Evolutionary conservation across 2,797 vertebrate genomes (phyloP), one percentile per base, ranked within the genome.

Genomic region (Hephaestus fuliginosus): DNA sequence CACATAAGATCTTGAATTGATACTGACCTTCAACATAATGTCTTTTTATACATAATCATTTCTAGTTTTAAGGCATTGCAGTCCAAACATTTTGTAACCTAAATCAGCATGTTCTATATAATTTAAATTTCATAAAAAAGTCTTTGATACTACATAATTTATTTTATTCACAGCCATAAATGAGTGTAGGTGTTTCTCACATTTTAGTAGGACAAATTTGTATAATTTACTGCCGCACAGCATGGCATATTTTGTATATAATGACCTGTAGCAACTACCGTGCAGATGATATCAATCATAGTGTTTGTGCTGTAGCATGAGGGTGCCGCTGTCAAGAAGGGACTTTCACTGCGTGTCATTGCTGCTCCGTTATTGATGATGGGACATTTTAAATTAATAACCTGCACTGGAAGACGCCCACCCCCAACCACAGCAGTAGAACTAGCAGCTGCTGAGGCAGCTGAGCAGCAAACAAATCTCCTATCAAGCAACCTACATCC

Each of bases 341-440:
- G 74, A 85, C 83, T 88, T 88, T 88, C 84, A 81, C 86, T 88
- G 64, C 71, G 72, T 89, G 89, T 89, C 86, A 86, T 71, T 84
- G 85, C 86, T 62, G 67, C 83, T 84, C 67, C 7, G 83, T 93
- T 93, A 94, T 93, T 93, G 91, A 94, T 93, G 93, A 92, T 82
- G 64, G 82, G 78, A 86, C 81, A 79, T 89, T 92, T 89, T 89
- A 84, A 93, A 93, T 92, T 81, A 94, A 93, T 93, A 92, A 88
- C 90, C 84, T 78, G 78, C 73, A 8, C 56, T 58, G 63, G 82
- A 87, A 90, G 86, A 87, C 74, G 76, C 73, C 79, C 81, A 72
- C 80, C 71, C 83, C 72, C 67, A 76, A 65, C 69, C 71, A 63
- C 81, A 81, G 80, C 25, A n/a, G 46, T 65, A 57, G 69, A 87